phyloP scores from a whole-genome alignment of 2,888 invertebrate species.

The Phengaris arion region DNA sequence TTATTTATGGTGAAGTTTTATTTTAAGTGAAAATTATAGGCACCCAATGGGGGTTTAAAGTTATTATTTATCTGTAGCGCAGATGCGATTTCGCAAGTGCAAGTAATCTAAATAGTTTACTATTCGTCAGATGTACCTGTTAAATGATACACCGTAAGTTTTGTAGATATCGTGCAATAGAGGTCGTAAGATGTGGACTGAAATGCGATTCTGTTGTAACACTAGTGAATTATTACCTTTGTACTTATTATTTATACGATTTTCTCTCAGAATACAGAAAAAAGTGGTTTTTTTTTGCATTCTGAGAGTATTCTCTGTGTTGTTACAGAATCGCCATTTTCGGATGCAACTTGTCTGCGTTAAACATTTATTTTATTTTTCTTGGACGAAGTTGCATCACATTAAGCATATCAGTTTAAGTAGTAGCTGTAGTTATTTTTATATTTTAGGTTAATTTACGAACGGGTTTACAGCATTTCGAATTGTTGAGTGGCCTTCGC shows the following conservation, averaged over 20 bases:
- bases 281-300: too few species aligned
- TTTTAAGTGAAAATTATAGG: neutral
- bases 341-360: constrained; percentile 18
- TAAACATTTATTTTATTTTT: constrained; percentile 40
- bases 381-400: constrained; percentile 50
- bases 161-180: constrained; percentile 45
- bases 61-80: neutral
- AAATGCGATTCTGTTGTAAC: constrained; percentile 30
- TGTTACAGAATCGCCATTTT: neutral
- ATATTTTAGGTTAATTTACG: constrained; percentile 45
- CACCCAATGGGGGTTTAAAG: neutral
- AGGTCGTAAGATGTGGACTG: constrained; percentile 33
- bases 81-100: constrained; percentile 15
- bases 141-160: constrained; percentile 43
- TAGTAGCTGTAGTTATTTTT: constrained; percentile 58
- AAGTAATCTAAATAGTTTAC: neutral
- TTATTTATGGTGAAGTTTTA: constrained; percentile 1
- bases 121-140: constrained; percentile 51
- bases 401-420: constrained; percentile 66
- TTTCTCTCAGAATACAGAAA: too few species aligned
- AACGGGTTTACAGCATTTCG: constrained; percentile 34
- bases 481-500: too few species aligned
- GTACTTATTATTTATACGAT: neutral
- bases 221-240: neutral
- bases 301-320: neutral